Percentiles rank a stretch among this genome's conserved stretches.
Conservation (phyloP, 2,888 invertebrate genomes). For the Pristionchus maxplancki region DNA sequence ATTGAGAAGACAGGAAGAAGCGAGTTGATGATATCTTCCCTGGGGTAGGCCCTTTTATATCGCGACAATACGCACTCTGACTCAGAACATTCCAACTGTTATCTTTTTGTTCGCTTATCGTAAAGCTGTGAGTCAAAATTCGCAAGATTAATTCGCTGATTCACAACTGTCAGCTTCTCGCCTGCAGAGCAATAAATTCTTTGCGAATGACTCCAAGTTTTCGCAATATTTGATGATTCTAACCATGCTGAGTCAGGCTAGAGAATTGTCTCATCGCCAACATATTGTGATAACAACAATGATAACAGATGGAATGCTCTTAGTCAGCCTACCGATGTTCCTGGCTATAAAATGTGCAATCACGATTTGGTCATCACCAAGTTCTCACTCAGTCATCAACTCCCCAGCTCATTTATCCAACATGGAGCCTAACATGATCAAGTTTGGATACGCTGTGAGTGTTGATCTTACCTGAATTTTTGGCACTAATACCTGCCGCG, state of each 20-base stretch:
- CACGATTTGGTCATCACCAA: background rate
- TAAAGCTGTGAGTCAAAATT: background rate
- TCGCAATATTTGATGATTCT: background rate
- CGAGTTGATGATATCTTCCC: background rate
- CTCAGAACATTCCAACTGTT: background rate
- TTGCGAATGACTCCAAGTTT: background rate
- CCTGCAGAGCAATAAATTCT: background rate
- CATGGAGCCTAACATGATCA: background rate
- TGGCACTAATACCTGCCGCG: too few relatives aligned
- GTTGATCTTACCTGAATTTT: background rate
- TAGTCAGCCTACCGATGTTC: background rate
- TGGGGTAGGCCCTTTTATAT: background rate
- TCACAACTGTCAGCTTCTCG: background rate
- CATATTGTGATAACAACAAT: background rate
- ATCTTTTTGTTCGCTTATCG: background rate
- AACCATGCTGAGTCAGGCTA: background rate
- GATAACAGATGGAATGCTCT: background rate
- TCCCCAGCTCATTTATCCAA: background rate
- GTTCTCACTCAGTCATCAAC: background rate
- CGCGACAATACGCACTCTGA: background rate
- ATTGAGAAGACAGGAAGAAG: background rate
- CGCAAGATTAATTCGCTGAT: background rate
- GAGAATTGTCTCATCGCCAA: background rate
- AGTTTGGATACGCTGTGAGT: background rate
- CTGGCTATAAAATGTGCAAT: background rate